phyloP scores from a whole-genome alignment of 2,888 invertebrate species.

The Antitype chi region DNA sequence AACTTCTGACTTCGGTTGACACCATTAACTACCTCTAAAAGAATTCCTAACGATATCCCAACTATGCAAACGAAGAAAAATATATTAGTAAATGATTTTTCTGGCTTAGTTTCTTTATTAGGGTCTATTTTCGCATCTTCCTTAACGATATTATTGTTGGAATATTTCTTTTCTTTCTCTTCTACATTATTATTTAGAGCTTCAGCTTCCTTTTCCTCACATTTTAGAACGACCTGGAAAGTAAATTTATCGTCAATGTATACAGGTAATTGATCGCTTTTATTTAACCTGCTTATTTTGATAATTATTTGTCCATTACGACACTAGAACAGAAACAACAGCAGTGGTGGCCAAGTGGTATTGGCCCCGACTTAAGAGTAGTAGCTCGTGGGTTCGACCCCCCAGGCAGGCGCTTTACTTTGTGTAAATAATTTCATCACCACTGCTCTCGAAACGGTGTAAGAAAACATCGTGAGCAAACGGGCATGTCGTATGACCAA shows the following conservation, averaged over 20 bases:
- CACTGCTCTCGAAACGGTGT: too few relatives aligned
- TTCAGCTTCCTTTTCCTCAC: slow-evolving; percentile 49
- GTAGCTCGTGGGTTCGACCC: too few relatives aligned
- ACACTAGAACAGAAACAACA: too few relatives aligned
- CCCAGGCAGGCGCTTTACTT: too few relatives aligned
- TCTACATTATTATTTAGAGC: slow-evolving; percentile 36
- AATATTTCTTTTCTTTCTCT: slow-evolving; percentile 14
- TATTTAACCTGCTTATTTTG: not conserved
- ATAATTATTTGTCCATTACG: not conserved
- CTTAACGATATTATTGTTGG: slow-evolving; percentile 39
- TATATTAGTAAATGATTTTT: slow-evolving; percentile 70
- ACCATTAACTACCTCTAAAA: slow-evolving; percentile 79
- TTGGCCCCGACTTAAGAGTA: too few relatives aligned
- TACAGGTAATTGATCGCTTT: not conserved
- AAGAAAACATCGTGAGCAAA: too few relatives aligned
- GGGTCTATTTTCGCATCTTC: slow-evolving; percentile 46
- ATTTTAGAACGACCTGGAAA: slow-evolving; percentile 63
- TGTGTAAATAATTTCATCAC: too few relatives aligned
- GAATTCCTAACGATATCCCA: slow-evolving; percentile 80
- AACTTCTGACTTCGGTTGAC: slow-evolving; percentile 71
- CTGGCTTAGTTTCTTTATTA: slow-evolving; percentile 41
- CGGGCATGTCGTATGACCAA: too few relatives aligned
- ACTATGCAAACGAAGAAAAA: slow-evolving; percentile 81
- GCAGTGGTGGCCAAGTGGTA: too few relatives aligned
- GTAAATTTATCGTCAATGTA: not conserved